These are phyloP conservation scores for Acronicta psi DNA, from an alignment of 2,888 invertebrate species.

Conservation along the genomic window DNA sequence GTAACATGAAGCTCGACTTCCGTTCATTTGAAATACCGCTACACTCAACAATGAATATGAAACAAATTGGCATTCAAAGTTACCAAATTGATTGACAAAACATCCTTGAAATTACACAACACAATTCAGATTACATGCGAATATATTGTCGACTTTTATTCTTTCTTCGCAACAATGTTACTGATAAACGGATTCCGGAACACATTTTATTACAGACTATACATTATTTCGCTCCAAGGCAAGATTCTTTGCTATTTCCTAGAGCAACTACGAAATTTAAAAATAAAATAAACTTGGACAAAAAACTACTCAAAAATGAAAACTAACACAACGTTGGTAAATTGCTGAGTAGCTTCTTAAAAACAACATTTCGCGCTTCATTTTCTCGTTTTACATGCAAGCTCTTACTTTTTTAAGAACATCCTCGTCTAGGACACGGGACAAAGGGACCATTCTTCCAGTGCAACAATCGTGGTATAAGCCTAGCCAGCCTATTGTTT, in stretches of 20 bases:
- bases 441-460: conserved; percentile 77
- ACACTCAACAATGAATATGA: conserved; percentile 15
- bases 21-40: conserved; percentile 23
- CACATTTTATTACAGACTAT: conserved; percentile 18
- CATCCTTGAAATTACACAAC: conserved; percentile 58
- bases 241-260: conserved; percentile 16
- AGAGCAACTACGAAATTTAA: background rate
- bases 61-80: conserved; percentile 42
- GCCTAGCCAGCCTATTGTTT: conserved; percentile 81
- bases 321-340: conserved; percentile 9
- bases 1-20: conserved; percentile 42
- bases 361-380: conserved; percentile 50
- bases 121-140: conserved; percentile 38
- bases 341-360: conserved; percentile 14
- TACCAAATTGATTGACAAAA: conserved; percentile 56
- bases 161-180: conserved; percentile 38
- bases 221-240: conserved; percentile 27
- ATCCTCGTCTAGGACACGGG: conserved; percentile 67
- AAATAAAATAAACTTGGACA: background rate
- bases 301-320: background rate
- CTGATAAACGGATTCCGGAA: conserved; percentile 7
- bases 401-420: conserved; percentile 63
- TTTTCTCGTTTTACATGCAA: conserved; percentile 53
- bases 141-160: conserved; percentile 20
- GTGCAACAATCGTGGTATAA: conserved; percentile 73